Base-by-base conservation (phyloP, 2,797 vertebrate species). In the Acipenser oxyrinchus region DNA sequence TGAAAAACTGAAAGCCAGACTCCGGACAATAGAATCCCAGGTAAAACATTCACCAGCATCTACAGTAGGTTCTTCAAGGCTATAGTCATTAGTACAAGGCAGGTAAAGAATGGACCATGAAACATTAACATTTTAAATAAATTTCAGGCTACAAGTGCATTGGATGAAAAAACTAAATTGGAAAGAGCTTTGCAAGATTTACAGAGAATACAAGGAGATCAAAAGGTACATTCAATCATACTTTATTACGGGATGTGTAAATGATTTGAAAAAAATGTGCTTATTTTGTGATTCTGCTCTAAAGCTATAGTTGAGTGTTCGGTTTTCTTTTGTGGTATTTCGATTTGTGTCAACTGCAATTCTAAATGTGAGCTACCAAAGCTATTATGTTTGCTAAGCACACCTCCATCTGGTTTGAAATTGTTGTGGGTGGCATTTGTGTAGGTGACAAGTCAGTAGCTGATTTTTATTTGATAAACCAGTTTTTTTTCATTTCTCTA, bases 21-120 rank as follows among this genome's bases (percentile, higher is more conserved):
- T 99, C 49, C 90, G 86, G 73, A 91, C 86, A 64, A 71, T 94
- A 75, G 97, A 99, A 85, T 81, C 83, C n/a, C 95, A 97, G 92
- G 96, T 98, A 76, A 58, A 11, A 58, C 12, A 53, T 37, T 37
- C 37, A 37, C 37, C 37, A 37, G 37, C 5, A 37, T 37, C 37
- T 37, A 37, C 37, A 37, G 37, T 37, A 37, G 18, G 18, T 18
- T 18, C 18, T 18, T 18, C 18, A 18, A 37, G 37, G 37, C 37
- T 37, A 37, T 37, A 37, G 37, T 37, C 37, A 37, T 37, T 37
- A 37, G 37, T 10, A 10, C 51, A 51, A 13, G 64, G 52, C 64
- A n/a, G 23, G 23, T 37, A n/a, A 15, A 60, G 48, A 37, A 9
- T 50, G 37, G 57, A 57, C 9, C 37, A 58, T 58, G 15, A 11